A percentile compares a stretch with the other conserved stretches of the same genome.
Conservation (phyloP, 2,797 vertebrate genomes). For the Paramormyrops hopkinsi region DNA sequence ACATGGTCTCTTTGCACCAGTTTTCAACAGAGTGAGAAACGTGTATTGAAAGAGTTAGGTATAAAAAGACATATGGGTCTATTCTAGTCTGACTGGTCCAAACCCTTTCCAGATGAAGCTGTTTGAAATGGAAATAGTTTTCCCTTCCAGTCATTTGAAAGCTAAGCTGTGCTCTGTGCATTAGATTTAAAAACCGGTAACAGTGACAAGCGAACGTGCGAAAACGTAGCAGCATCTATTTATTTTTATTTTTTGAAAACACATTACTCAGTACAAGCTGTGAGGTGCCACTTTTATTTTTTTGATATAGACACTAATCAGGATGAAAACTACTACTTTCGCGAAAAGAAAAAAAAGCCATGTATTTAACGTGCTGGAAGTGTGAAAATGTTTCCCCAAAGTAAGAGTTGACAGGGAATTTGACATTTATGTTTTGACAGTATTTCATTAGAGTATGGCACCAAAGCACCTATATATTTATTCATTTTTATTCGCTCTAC, state of each 20-base stretch:
- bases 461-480: background rate
- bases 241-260: background rate
- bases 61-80: slow-evolving; percentile 36
- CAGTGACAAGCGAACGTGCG: background rate
- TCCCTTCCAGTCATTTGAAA: background rate
- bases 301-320: background rate
- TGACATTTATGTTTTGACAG: slow-evolving; percentile 7
- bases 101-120: slow-evolving; percentile 26
- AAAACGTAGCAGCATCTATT: background rate
- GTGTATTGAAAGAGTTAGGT: slow-evolving; percentile 29
- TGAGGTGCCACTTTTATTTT: background rate
- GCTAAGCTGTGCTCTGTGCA: background rate
- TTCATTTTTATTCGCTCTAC: background rate
- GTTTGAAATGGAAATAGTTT: slow-evolving; percentile 32
- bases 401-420: background rate
- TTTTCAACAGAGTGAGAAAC: slow-evolving; percentile 22
- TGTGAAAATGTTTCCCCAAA: slow-evolving; percentile 5
- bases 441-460: background rate
- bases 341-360: background rate
- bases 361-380: background rate
- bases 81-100: slow-evolving; percentile 29
- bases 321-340: background rate
- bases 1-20: slow-evolving; percentile 17
- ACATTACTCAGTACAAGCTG: background rate
- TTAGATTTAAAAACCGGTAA: background rate